Percentiles rank a stretch among this genome's conserved stretches.
Evolutionary conservation across 2,113 vertebrate genomes (phyloP).

Genomic region (Corythornis madagascariensis): DNA sequence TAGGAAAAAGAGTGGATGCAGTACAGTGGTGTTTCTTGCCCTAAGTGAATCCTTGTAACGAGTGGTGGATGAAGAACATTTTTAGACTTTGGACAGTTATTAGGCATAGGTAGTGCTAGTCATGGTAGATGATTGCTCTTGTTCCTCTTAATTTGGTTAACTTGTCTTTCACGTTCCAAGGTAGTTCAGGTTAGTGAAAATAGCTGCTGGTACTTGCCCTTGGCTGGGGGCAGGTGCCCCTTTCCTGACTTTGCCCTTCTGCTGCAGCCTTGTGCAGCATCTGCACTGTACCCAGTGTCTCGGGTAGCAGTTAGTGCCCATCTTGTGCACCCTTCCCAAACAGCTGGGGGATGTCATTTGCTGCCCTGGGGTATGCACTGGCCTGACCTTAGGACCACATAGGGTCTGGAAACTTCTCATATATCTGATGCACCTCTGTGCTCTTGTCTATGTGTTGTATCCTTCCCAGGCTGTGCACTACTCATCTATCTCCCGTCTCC

Average conservation of each 20-base stretch:
- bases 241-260: not conserved
- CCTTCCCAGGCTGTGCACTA: not conserved
- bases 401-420: not conserved
- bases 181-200: not conserved
- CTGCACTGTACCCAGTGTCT: fast-evolving
- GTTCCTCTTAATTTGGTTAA: not conserved
- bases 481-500: not conserved
- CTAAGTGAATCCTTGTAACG: not conserved
- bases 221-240: not conserved
- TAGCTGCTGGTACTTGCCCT: not conserved
- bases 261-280: fast-evolving
- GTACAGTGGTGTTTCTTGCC: not conserved
- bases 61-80: not conserved
- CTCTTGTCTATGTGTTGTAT: fast-evolving
- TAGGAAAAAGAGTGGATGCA: not conserved
- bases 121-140: not conserved
- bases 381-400: not conserved
- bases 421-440: not conserved
- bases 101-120: not conserved
- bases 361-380: fast-evolving
- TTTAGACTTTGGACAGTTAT: not conserved
- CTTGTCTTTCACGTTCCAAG: not conserved
- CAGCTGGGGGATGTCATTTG: no score
- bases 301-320: fast-evolving
- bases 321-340: not conserved